Percentiles rank a stretch among this genome's conserved stretches.
Conservation (phyloP, 2,113 vertebrate genomes). For the Varanus salvator region DNA sequence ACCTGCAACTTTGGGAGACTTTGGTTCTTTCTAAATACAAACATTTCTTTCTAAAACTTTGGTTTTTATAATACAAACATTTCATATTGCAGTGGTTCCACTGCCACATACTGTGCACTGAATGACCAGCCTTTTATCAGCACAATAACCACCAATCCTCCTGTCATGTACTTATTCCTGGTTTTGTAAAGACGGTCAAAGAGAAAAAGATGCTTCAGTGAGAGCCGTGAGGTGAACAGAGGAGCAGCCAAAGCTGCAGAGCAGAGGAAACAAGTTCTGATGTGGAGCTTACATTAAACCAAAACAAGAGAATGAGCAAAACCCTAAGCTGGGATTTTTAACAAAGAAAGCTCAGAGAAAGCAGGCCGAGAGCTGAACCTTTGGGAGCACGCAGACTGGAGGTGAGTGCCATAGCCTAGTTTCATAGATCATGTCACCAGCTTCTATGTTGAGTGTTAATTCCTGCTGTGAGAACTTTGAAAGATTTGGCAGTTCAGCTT, state of each 20-base stretch:
- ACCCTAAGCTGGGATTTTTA: constrained; percentile 45
- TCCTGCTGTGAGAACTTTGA: constrained; percentile 30
- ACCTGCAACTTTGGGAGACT: not conserved
- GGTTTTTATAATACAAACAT: not conserved
- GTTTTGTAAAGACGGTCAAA: constrained; percentile 50
- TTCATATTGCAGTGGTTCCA: not conserved
- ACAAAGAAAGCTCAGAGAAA: constrained; percentile 45
- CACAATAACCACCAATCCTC: constrained; percentile 60
- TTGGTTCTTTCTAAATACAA: not conserved
- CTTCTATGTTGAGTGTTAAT: constrained; percentile 40
- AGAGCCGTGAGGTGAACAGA: constrained; percentile 44
- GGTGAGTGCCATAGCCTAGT: not conserved
- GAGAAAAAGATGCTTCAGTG: constrained; percentile 44
- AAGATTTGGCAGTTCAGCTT: constrained; percentile 33
- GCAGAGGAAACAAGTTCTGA: constrained; percentile 42
- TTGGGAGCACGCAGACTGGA: constrained; percentile 23
- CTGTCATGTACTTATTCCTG: constrained; percentile 49
- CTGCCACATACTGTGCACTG: not conserved
- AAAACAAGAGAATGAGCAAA: too few relatives aligned
- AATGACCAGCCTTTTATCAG: constrained; percentile 25
- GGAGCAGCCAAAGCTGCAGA: constrained; percentile 37
- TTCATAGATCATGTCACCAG: not conserved
- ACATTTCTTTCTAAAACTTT: not conserved
- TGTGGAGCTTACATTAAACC: constrained; percentile 38
- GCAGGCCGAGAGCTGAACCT: constrained; percentile 32